Base-by-base conservation (phyloP, 2,113 vertebrate species). In the Clarias gariepinus region DNA sequence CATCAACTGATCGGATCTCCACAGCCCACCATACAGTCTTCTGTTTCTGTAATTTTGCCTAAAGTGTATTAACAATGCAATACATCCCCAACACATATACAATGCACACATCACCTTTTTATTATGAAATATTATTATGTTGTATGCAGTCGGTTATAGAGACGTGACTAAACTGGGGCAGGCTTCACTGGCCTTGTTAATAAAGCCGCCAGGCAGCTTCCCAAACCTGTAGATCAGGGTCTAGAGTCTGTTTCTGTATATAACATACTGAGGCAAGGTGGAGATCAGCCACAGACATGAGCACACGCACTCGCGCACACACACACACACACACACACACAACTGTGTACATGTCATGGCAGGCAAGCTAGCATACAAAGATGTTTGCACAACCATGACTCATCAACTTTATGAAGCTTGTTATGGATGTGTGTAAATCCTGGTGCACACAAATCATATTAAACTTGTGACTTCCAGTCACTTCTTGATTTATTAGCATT, bases 241-340 rank as follows among this genome's bases (percentile, higher is more conserved):
- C 82, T 30, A 60, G 25, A 21, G 7, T 73, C 28, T 57, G 58
- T 28, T 76, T 74, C 64, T 74, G 61, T 85, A 85, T 33, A 83
- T 30, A 68, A 60, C 53, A 81, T 61, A 86, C 53, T 69, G 63
- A 86, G 33, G 77, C 9, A 47, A 71, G 77, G 84, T 85, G 30
- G 61, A 63, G 63, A 79, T 52, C 47, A 68, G 76, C 28, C 60
- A 73, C 61, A 92, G 84, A 85, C 80, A 89, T 76, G 90, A 92
- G 84, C 81, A 89, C 90, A 91, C 90, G 89, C 83, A 88, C 81
- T 85, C 84, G 60, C 78, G 78, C 87, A 83, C 57, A 64, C 86
- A 76, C 77, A 13, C 66, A 87, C 30, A 74, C 71, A 61, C 33
- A 60, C 61, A 36, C 33, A 86, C 64, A 52, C 3, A 71, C 4